Conservation (phyloP, 2,113 vertebrate species). For the Megalops atlanticus region DNA sequence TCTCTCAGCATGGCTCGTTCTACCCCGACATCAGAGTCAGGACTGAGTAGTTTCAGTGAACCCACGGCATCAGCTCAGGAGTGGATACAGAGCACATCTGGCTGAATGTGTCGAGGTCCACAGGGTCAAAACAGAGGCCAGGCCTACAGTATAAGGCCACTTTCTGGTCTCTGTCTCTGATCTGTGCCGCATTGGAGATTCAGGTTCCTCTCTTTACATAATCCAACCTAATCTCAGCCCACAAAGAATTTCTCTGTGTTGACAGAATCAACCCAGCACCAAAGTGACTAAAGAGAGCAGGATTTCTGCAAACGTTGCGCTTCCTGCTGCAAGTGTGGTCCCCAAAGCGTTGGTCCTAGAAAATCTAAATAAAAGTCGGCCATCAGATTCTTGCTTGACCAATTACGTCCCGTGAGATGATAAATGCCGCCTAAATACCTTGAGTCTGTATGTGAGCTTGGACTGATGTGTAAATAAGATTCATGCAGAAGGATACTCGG, state of each 20-base stretch:
- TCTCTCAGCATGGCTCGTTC: background rate
- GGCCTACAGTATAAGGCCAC: no score
- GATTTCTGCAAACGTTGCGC: background rate
- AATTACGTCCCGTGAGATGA: background rate
- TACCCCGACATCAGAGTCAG: background rate
- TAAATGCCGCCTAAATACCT: background rate
- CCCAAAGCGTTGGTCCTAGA: background rate
- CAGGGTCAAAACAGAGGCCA: no score
- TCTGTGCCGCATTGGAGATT: no score
- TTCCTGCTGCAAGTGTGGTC: background rate
- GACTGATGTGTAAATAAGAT: conserved; percentile 68
- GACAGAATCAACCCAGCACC: background rate
- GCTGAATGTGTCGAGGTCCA: no score
- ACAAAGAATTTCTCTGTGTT: background rate
- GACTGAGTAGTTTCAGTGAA: background rate
- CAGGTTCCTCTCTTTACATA: background rate
- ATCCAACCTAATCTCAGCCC: background rate
- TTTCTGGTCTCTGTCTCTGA: no score
- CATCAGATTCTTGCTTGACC: background rate
- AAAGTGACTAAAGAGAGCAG: background rate
- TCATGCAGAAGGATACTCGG: conserved; percentile 70
- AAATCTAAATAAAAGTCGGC: background rate
- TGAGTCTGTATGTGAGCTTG: conserved; percentile 38
- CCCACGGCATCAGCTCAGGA: no score
- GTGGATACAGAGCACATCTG: no score